Evolutionary conservation across 2,888 invertebrate genomes (phyloP).

Genomic region (Phalera bucephala): DNA sequence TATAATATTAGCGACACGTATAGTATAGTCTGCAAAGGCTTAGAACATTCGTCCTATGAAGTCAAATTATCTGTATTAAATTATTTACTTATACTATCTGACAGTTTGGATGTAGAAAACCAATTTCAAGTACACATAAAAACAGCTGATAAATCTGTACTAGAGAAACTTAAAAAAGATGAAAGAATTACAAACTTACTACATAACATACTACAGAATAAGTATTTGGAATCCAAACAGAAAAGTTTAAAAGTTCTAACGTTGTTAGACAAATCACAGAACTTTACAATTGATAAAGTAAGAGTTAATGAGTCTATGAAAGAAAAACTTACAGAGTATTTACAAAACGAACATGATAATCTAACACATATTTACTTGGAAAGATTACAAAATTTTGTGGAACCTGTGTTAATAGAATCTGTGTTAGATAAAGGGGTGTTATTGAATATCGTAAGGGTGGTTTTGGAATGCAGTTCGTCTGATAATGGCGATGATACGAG

Average conservation of each 20-base stretch:
- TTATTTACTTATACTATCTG: slow-evolving; percentile 31
- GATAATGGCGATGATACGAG: slow-evolving; percentile 50
- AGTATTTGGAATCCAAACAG: slow-evolving; percentile 57
- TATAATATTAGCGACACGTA: not conserved
- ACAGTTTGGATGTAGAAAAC: slow-evolving; percentile 34
- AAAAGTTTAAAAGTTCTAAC: slow-evolving; percentile 56
- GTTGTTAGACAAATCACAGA: slow-evolving; percentile 47
- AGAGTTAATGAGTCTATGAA: slow-evolving; percentile 37
- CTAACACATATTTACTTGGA: slow-evolving; percentile 58
- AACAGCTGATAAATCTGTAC: slow-evolving; percentile 21
- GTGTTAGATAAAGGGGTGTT: slow-evolving; percentile 20
- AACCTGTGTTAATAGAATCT: slow-evolving; percentile 25
- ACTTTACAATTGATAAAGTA: slow-evolving; percentile 32
- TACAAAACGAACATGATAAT: slow-evolving; percentile 54
- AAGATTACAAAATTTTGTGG: slow-evolving; percentile 47
- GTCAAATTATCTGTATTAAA: slow-evolving; percentile 22
- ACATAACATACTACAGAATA: slow-evolving; percentile 37
- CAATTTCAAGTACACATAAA: slow-evolving; percentile 45
- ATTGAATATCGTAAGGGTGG: slow-evolving; percentile 41
- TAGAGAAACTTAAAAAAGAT: slow-evolving; percentile 26
- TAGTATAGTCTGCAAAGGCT: slow-evolving; percentile 10
- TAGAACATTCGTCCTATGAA: slow-evolving; percentile 25
- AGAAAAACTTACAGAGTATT: slow-evolving; percentile 38
- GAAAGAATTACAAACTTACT: slow-evolving; percentile 36
- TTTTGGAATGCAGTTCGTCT: slow-evolving; percentile 51